phyloP scores from a whole-genome alignment of 2,888 invertebrate genomes.

The Agriopis leucophaearia region DNA sequence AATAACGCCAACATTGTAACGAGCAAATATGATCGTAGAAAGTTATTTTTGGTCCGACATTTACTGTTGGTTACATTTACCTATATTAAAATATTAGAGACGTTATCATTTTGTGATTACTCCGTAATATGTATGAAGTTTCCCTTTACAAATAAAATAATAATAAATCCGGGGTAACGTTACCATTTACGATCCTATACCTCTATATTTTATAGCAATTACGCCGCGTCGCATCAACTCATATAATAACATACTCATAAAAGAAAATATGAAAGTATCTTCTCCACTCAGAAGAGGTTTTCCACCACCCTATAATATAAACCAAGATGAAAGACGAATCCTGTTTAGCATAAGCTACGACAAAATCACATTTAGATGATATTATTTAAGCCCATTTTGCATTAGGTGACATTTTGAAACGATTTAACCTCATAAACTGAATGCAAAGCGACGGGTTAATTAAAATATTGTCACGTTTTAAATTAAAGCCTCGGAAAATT shows the following conservation, averaged over 20 bases:
- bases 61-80: background rate
- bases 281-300: conserved; percentile 51
- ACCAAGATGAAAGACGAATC: conserved; percentile 70
- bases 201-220: conserved; percentile 39
- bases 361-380: conserved; percentile 53
- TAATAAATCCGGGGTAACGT: conserved; percentile 26
- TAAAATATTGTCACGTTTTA: conserved; percentile 25
- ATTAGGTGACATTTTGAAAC: conserved; percentile 57
- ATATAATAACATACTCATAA: conserved; percentile 43
- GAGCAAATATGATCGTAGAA: background rate
- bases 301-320: conserved; percentile 65
- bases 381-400: conserved; percentile 56
- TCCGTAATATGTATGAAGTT: conserved; percentile 16
- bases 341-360: conserved; percentile 70
- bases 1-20: background rate
- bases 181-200: conserved; percentile 35
- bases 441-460: conserved; percentile 25
- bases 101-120: conserved; percentile 12
- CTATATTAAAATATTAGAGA: background rate
- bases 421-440: conserved; percentile 36
- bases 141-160: conserved; percentile 24
- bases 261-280: conserved; percentile 53
- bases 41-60: background rate
- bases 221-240: conserved; percentile 37
- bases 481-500: conserved; percentile 16